Percentiles rank a stretch among this genome's conserved stretches.
Evolutionary conservation across 2,797 vertebrate species (phyloP).

Genomic region (Amblyraja radiata): DNA sequence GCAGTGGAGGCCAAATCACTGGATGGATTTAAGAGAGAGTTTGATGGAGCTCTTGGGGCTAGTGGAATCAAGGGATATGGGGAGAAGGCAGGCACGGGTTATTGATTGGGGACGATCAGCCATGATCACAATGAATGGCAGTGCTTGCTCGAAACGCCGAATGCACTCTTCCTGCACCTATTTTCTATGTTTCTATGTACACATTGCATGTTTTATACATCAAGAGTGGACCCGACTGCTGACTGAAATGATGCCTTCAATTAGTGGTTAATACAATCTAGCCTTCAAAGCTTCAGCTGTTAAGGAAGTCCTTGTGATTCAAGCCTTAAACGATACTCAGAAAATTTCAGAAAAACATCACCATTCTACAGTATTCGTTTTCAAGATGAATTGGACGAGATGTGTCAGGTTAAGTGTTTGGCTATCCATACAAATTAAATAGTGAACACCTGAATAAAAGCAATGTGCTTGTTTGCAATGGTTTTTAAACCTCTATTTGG

Average conservation of each 20-base stretch:
- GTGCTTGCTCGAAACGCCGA: no score
- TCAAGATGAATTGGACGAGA: not conserved
- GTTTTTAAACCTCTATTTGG: not conserved
- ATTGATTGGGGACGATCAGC: no score
- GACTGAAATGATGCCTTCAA: not conserved
- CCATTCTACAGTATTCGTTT: not conserved
- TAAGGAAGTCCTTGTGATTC: not conserved
- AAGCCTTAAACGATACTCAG: not conserved
- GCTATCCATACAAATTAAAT: not conserved
- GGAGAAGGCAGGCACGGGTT: no score
- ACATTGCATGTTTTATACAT: not conserved
- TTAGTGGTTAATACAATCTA: not conserved
- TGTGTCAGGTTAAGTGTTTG: not conserved
- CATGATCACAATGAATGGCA: no score
- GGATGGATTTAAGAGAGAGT: no score
- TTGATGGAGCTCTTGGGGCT: no score
- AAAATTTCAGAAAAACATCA: not conserved
- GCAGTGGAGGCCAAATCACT: no score
- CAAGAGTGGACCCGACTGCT: not conserved
- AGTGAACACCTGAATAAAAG: not conserved
- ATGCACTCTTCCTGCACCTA: no score
- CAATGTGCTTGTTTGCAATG: not conserved
- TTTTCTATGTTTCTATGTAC: no score
- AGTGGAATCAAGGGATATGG: no score
- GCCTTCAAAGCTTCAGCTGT: not conserved